These are phyloP conservation scores for Tauraco erythrolophus DNA, from an alignment of 2,113 vertebrate species.

Conservation along the genomic window DNA sequence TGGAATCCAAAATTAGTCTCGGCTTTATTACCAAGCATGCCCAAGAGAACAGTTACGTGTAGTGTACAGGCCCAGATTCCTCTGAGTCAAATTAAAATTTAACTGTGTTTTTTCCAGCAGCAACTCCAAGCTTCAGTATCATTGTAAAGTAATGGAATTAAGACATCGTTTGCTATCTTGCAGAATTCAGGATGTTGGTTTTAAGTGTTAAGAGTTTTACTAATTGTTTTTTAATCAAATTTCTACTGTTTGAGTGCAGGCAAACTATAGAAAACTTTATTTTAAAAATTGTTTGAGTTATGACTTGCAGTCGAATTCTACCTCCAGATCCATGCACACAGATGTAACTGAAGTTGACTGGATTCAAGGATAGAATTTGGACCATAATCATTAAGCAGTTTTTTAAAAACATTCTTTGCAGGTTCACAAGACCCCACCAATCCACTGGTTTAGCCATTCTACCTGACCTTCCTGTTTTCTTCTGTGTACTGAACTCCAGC, in stretches of 20 bases:
- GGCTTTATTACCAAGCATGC: not conserved
- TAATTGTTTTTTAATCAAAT: not conserved
- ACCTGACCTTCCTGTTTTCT: not conserved
- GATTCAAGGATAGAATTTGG: not conserved
- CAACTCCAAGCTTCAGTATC: not conserved
- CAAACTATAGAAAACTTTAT: not conserved
- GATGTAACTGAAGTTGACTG: not conserved
- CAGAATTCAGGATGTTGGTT: not conserved
- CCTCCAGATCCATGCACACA: not conserved
- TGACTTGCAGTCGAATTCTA: not conserved
- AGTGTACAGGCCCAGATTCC: not conserved
- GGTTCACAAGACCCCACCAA: not conserved
- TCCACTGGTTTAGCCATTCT: not conserved
- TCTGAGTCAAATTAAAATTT: conserved; percentile 8
- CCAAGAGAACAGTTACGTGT: not conserved
- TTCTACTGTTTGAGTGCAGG: not conserved
- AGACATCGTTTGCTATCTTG: not conserved
- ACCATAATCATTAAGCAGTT: not conserved
- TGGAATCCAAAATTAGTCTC: not conserved
- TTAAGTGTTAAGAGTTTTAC: not conserved
- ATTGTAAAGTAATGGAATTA: not conserved
- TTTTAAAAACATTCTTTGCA: not conserved
- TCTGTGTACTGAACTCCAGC: not conserved
- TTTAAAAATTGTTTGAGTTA: not conserved
- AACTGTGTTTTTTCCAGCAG: not conserved